Base-by-base conservation (phyloP, 2,888 invertebrate genomes). In the Unio pictorum region DNA sequence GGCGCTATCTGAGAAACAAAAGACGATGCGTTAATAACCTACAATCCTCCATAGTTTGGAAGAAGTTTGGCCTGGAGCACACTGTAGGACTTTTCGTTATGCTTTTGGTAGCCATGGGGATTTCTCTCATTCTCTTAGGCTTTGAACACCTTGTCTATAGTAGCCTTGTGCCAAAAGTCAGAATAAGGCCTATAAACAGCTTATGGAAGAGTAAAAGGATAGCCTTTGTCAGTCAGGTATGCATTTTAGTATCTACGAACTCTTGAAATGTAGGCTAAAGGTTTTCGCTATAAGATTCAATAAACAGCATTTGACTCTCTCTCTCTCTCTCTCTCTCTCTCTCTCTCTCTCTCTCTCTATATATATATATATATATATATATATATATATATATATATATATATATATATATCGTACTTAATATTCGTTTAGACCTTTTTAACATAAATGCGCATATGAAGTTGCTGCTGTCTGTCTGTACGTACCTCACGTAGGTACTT, bases 191-290 rank as follows among this genome's bases (percentile, higher is more conserved):
- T 0, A 94, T 94, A 86, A 94, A 94, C 72, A 95, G 96, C 45
- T 93, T 96, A 84, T 97, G 96, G 96, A 93, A 95, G 75, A 95
- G 95, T 83, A 93, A 95, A 62, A 96, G 96, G 87, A 94, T 97
- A 73, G 96, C 96, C 95, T 97, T 96, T 91, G 95, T 96, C 90
- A 96, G 96, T 88, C 96, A 95, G 93, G 95, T 95, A 89, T 83
- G 88, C 23, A 28, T 56, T 30, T 45, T 56, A 55, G 11, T 56
- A 20, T 28, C 56, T 8, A 11, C 28, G 15, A 64, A 64, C 28
- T 56, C n/a, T 17, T 56, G 56, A 8, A 34, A 26, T 11, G 20
- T 55, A 30, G 64, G 56, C 15, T 18, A 55, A 26, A 28, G 17
- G 17, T 56, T 64, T 28, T 55, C 28, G n/a, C 30, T 20, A 55